Evolutionary conservation across 2,797 vertebrate genomes (phyloP).

Genomic region (Mastacembelus armatus): DNA sequence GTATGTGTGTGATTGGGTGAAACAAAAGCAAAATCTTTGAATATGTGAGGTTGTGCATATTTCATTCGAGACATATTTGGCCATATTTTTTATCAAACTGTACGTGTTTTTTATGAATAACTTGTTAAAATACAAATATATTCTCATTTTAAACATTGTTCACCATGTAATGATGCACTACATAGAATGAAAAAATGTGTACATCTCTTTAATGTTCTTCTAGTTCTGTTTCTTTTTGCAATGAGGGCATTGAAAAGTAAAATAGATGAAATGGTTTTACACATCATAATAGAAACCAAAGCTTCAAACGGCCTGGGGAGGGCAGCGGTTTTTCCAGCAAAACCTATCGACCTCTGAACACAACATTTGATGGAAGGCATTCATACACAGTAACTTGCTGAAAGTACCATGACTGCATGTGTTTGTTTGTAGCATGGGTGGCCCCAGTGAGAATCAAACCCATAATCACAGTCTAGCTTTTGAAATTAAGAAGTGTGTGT

Average conservation of each 20-base stretch:
- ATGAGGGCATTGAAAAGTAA: slow-evolving; percentile 53
- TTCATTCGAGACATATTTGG: slow-evolving; percentile 18
- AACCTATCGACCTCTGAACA: slow-evolving; percentile 68
- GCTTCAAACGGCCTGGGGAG: slow-evolving; percentile 69
- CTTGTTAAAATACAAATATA: no score
- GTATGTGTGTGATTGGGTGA: slow-evolving; percentile 11
- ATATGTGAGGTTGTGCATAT: background rate
- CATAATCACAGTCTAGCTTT: slow-evolving; percentile 68
- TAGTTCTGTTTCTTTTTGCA: slow-evolving; percentile 42
- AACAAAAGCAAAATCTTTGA: background rate
- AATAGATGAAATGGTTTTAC: slow-evolving; percentile 75
- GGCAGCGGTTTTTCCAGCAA: slow-evolving; percentile 71
- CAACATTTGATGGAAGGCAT: slow-evolving; percentile 64
- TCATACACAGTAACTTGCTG: slow-evolving; percentile 60
- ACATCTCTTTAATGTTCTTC: slow-evolving; percentile 10
- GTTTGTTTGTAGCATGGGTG: slow-evolving; percentile 79
- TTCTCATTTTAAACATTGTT: background rate
- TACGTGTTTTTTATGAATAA: background rate
- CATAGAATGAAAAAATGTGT: background rate
- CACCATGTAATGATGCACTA: background rate
- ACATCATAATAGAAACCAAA: slow-evolving; percentile 72
- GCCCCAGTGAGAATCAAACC: slow-evolving; percentile 67
- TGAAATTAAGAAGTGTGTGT: slow-evolving; percentile 70
- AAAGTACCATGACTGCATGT: slow-evolving; percentile 50
- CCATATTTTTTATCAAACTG: slow-evolving; percentile 8